Conservation (phyloP, 2,113 vertebrate species). For the Saccopteryx leptura region DNA sequence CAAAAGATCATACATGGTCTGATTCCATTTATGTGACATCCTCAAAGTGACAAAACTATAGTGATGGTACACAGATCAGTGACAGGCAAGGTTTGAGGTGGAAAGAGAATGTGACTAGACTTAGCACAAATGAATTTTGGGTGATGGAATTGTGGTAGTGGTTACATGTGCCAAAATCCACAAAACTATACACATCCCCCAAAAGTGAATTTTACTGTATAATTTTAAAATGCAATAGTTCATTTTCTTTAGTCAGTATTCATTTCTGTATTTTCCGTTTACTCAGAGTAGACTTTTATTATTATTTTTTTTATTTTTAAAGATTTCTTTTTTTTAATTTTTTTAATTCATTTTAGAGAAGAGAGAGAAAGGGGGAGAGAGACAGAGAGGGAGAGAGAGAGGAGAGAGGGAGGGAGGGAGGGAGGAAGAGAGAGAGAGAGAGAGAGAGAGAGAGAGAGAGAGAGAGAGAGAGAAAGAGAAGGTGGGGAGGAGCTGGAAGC, state of each 20-base stretch:
- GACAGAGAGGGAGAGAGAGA: too few relatives aligned
- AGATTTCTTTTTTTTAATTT: too few relatives aligned
- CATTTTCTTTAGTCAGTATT: conserved; percentile 38
- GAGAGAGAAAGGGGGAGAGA: too few relatives aligned
- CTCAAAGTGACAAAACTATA: conserved; percentile 59
- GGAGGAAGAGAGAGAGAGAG: too few relatives aligned
- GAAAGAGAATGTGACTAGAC: neutral
- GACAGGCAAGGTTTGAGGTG: neutral
- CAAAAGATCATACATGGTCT: neutral
- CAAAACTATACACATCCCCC: neutral
- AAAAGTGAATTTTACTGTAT: conserved; percentile 24
- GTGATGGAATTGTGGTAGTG: neutral
- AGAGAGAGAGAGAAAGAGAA: too few relatives aligned
- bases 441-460: too few relatives aligned
- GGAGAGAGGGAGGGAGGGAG: too few relatives aligned
- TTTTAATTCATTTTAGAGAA: too few relatives aligned
- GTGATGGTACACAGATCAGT: conserved; percentile 12
- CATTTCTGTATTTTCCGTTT: conserved; percentile 49
- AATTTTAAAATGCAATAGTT: neutral
- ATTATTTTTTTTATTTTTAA: neutral
- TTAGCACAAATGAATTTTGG: conserved; percentile 6
- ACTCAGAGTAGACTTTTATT: conserved; percentile 22
- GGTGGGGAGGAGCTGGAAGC: too few relatives aligned
- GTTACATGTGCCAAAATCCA: conserved; percentile 51
- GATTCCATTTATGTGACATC: conserved; percentile 34